Evolutionary conservation across 2,797 vertebrate genomes (phyloP), one percentile per base, ranked within the genome.

Genomic region (Paratrypauchen microcephalus): DNA sequence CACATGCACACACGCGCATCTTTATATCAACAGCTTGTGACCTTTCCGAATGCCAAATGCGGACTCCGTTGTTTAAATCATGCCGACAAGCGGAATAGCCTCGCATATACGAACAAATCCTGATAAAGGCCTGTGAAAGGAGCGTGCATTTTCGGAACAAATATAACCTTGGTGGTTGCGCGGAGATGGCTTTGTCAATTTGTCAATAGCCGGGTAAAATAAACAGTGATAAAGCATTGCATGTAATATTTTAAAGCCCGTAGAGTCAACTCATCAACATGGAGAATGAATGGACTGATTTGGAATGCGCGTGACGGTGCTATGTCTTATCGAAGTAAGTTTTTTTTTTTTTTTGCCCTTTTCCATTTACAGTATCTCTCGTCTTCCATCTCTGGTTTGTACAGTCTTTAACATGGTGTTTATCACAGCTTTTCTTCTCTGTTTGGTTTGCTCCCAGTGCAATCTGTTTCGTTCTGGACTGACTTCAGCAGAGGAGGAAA

Each of bases 11-110:
- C 41, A 15, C 41, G 21, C 58, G 8, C 76, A 56, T 78, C 79
- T 82, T 79, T 59, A 66, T 63, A 84, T 83, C 83, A 83, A 77
- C 74, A 59, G 78, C 78, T 70, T 63, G 77, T 88, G 83, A 89
- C 87, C 85, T 90, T 89, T 89, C 54, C 16, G 79, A 83, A 86
- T 74, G 83, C 76, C 85, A 73, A 36, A 61, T 66, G 13, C 1
- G 74, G 50, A 72, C 39, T 59, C 32, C 18, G 79, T 86, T 79
- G 73, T 75, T 81, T 61, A 28, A 77, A 81, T 84, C 68, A 70
- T 47, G 78, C 78, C 2, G 30, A 68, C 68, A 47, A 62, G 70
- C 58, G 56, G 39, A 62, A 73, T 52, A 68, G 57, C 60, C 21
- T 16, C 0, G 5, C 24, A 74, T 65, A 69, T 48, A 32, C 21